Percentiles rank a stretch among this genome's conserved stretches.
Evolutionary conservation across 2,113 vertebrate genomes (phyloP).

Genomic region (Neotragus moschatus): DNA sequence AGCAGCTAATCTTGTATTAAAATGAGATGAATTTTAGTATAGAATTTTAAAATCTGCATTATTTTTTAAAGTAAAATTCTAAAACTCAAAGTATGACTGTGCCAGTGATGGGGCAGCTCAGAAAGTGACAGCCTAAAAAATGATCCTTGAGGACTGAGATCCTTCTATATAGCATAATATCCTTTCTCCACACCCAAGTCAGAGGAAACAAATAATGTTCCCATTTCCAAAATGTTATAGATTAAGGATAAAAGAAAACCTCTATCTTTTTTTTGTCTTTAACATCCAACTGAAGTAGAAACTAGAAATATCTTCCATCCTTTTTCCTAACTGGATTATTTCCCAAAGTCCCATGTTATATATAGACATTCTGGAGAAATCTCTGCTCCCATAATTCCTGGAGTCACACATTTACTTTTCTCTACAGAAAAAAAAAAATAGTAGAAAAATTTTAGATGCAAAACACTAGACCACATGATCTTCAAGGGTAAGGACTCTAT

Average conservation of each 20-base stretch:
- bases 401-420: background rate
- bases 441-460: background rate
- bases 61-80: background rate
- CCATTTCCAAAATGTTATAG: background rate
- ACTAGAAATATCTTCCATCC: background rate
- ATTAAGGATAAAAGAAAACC: background rate
- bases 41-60: background rate
- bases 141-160: background rate
- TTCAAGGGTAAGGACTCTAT: background rate
- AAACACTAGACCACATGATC: background rate
- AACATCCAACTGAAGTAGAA: background rate
- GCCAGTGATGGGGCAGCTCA: background rate
- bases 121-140: background rate
- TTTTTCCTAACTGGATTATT: background rate
- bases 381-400: background rate
- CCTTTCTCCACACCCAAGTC: background rate
- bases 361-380: background rate
- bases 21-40: background rate
- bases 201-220: background rate
- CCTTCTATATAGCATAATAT: background rate
- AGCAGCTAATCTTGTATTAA: background rate
- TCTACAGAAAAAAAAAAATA: background rate
- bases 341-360: background rate
- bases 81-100: background rate
- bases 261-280: background rate